Conservation (phyloP, 2,113 vertebrate species). For the Campylomormyrus numenius region DNA sequence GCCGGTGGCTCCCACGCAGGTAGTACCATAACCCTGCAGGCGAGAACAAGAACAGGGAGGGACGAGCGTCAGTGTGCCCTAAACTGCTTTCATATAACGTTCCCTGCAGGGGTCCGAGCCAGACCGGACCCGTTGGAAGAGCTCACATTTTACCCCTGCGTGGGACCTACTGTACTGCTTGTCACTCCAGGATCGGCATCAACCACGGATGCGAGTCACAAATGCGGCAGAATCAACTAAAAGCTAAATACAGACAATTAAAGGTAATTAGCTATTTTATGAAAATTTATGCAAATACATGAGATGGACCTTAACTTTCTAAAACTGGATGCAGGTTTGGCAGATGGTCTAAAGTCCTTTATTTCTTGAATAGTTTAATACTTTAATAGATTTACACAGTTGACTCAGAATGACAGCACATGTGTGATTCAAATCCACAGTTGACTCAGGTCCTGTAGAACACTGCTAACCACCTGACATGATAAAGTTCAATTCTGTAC, state of each 20-base stretch:
- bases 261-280: background rate
- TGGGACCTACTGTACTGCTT: background rate
- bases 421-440: too few relatives aligned
- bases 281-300: background rate
- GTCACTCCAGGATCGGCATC: background rate
- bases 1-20: slow-evolving; percentile 74
- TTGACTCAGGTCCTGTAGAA: background rate
- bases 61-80: background rate
- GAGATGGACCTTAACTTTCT: background rate
- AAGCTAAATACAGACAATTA: background rate
- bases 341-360: background rate
- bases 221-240: background rate
- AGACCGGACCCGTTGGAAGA: background rate
- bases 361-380: background rate
- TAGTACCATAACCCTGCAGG: slow-evolving; percentile 90
- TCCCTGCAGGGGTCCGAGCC: background rate
- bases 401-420: too few relatives aligned
- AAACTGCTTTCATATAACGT: background rate
- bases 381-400: background rate
- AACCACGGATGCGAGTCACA: background rate
- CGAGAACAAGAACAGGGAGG: background rate
- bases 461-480: background rate
- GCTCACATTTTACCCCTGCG: background rate
- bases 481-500: background rate
- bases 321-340: background rate